Evolutionary conservation across 2,113 vertebrate species (phyloP).

Genomic region (Chlamydotis undulata): DNA sequence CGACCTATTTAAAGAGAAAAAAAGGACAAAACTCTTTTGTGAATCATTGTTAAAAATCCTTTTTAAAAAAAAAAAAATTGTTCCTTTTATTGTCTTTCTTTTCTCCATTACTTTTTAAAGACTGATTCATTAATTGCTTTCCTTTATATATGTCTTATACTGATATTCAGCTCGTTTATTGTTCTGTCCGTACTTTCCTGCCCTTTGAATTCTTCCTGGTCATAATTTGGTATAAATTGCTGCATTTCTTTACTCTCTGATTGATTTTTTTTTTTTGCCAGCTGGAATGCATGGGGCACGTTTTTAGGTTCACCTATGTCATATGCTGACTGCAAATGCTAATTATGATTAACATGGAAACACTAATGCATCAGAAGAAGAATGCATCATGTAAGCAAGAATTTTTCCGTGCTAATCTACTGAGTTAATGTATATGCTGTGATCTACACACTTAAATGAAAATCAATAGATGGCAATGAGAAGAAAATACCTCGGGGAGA

Average conservation of each 20-base stretch:
- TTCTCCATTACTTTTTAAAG: background rate
- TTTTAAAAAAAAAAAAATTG: background rate
- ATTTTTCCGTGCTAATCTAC: constrained; percentile 35
- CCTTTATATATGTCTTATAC: background rate
- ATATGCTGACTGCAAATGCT: background rate
- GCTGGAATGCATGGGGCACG: background rate
- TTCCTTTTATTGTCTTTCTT: background rate
- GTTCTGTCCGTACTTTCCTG: background rate
- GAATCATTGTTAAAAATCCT: background rate
- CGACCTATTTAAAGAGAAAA: background rate
- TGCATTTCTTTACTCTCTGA: background rate
- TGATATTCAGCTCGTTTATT: background rate
- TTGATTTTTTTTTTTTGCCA: background rate
- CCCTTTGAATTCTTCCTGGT: background rate
- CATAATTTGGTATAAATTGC: background rate
- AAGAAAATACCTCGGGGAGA: constrained; percentile 45
- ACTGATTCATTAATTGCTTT: background rate
- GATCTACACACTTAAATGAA: constrained; percentile 59
- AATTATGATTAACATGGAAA: constrained; percentile 5
- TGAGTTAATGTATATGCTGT: background rate
- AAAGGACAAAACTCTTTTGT: background rate
- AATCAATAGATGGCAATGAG: constrained; percentile 68
- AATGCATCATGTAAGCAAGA: background rate
- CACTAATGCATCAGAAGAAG: background rate
- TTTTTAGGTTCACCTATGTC: background rate